These are phyloP conservation scores for Pempheris klunzingeri DNA, from an alignment of 2,797 vertebrate genomes.

Conservation along the genomic window DNA sequence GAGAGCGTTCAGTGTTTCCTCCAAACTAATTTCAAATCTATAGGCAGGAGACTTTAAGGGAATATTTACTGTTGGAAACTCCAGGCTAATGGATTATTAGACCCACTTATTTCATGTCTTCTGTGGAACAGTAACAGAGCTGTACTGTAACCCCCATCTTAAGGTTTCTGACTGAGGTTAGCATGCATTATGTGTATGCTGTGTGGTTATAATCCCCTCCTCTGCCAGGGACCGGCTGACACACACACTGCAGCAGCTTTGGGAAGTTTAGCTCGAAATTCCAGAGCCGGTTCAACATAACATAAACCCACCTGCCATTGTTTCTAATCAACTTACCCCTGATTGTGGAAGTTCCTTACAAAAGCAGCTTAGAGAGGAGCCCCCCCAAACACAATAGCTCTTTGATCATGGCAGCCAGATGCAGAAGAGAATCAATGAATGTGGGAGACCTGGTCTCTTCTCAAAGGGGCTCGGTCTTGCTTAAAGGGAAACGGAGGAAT, in stretches of 20 bases:
- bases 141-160: not conserved
- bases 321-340: conserved; percentile 74
- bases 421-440: conserved; percentile 41
- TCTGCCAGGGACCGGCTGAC: conserved; percentile 54
- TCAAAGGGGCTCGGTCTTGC: conserved; percentile 32
- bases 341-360: conserved; percentile 56
- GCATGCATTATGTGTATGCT: conserved; percentile 40
- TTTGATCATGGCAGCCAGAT: conserved; percentile 54
- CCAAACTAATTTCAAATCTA: conserved; percentile 31
- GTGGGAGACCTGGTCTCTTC: conserved; percentile 19
- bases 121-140: not conserved
- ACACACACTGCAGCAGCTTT: conserved; percentile 65
- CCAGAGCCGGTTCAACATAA: conserved; percentile 60
- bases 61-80: conserved; percentile 5
- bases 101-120: not conserved
- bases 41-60: conserved; percentile 22
- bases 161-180: conserved; percentile 21
- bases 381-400: conserved; percentile 56
- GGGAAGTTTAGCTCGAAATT: conserved; percentile 62
- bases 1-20: conserved; percentile 14
- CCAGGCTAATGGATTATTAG: conserved; percentile 7
- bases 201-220: conserved; percentile 54
- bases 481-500: conserved; percentile 71
- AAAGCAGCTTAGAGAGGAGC: conserved; percentile 68
- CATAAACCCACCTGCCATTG: conserved; percentile 68